A percentile compares a stretch with the other conserved stretches of the same genome.
phyloP scores from a whole-genome alignment of 2,113 vertebrate genomes.

The Delphinus delphis region DNA sequence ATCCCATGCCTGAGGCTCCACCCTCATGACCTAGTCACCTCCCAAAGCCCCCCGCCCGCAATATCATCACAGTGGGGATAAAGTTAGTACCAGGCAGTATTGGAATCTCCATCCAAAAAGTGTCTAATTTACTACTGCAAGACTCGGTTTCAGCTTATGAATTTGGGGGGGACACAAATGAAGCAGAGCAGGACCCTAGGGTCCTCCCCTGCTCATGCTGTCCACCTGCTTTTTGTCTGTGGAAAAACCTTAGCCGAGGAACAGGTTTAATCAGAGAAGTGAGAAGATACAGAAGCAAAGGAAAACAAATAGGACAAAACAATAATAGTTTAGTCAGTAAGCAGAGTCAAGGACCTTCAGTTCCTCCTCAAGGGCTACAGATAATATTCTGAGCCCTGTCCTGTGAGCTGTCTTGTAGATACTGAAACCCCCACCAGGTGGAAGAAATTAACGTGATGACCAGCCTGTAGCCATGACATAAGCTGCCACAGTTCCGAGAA shows the following conservation, averaged over 20 bases:
- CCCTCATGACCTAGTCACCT: neutral
- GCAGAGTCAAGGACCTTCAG: neutral
- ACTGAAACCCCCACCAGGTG: neutral
- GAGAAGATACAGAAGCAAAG: neutral
- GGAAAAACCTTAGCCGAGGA: neutral
- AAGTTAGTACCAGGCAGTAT: neutral
- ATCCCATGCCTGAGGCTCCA: neutral
- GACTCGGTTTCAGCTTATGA: neutral
- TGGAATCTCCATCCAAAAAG: neutral
- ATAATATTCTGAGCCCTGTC: neutral
- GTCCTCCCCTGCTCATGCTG: rapidly evolving
- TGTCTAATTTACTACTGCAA: neutral
- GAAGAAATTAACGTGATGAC: neutral
- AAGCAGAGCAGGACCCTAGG: neutral
- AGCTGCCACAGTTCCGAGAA: neutral
- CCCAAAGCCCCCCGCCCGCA: neutral
- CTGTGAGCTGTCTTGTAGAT: neutral
- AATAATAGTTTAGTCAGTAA: neutral
- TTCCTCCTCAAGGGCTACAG: neutral
- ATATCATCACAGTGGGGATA: neutral
- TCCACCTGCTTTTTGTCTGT: neutral
- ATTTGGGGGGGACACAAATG: neutral
- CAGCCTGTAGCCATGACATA: neutral
- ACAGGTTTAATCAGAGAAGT: neutral
- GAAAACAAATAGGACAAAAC: neutral